Evolutionary conservation across 2,797 vertebrate genomes (phyloP), one percentile per base, ranked within the genome.

Genomic region (Atherinosoma microstoma): DNA sequence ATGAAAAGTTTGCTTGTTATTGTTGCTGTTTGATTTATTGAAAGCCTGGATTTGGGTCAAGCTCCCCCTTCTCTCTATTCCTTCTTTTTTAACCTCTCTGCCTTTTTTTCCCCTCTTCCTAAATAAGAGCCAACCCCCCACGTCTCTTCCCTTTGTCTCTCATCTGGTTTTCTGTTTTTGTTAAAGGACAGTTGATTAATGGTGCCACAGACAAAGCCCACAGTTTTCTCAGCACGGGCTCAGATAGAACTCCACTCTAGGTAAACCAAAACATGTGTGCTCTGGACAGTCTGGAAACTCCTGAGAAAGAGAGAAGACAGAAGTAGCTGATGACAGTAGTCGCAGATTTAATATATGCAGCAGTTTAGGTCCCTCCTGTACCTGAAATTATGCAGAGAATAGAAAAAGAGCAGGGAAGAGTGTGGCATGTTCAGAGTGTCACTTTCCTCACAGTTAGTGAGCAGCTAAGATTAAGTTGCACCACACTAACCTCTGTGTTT

Each of bases 151-250:
- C 83, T 94, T 94, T 94, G 93, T 95, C 93, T 94, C 91, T 94
- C 93, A 91, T 95, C 94, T 94, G 93, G 91, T 93, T 93, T 90
- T 93, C 91, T 93, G 91, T 93, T 94, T 90, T 91, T 92, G 92
- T 92, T 92, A 90, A 90, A 88, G 91, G 92, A 93, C 90, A 90
- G 80, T 92, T 94, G 94, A 95, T 94, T 94, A 94, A 95, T 95
- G 93, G 89, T 85, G 67, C 83, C 80, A 80, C 67, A 89, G 88
- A 94, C 94, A 94, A 94, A 94, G 91, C 84, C 84, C 49, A 58
- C 89, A 87, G 88, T 93, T 73, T 86, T 87, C 83, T 75, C 84
- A 63, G 87, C 68, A 53, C 35, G 10, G 70, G 76, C 85, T 84
- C 78, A 80, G 85, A 87, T 87, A 84, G 84, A 81, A 59, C 89